Conservation (phyloP, 92 coral and sea anemone species). For the Siderastrea siderea region DNA sequence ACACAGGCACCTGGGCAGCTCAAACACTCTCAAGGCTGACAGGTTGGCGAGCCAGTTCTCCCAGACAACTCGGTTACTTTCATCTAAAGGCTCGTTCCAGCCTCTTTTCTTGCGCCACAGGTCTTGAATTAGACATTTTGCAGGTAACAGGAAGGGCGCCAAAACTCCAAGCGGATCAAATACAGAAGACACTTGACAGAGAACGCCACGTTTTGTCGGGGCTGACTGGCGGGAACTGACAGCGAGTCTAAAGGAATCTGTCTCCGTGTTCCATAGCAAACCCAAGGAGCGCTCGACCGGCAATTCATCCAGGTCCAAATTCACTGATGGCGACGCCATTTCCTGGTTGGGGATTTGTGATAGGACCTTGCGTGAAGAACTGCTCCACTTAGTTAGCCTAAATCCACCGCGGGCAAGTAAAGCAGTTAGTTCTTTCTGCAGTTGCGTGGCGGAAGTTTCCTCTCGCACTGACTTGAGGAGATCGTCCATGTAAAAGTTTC, state of each 20-base stretch:
- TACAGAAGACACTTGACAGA: slow-evolving; percentile 31
- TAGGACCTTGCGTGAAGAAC: slow-evolving; percentile 51
- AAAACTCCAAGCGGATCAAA: slow-evolving; percentile 63
- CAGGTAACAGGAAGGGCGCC: slow-evolving; percentile 55
- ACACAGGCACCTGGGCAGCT: slow-evolving; percentile 56
- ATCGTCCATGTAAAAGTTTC: slow-evolving; percentile 72
- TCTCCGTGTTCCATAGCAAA: slow-evolving; percentile 44
- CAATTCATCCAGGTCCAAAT: slow-evolving; percentile 19
- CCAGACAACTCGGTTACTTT: slow-evolving; percentile 62
- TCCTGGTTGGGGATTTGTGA: slow-evolving; percentile 45
- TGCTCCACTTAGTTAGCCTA: slow-evolving; percentile 53
- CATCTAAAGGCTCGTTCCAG: slow-evolving; percentile 47
- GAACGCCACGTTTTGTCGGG: slow-evolving; percentile 44
- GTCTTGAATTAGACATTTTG: slow-evolving; percentile 59
- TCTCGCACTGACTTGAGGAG: slow-evolving; percentile 60
- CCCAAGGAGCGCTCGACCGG: slow-evolving; percentile 55
- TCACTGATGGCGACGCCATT: no score
- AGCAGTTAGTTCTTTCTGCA: slow-evolving; percentile 41
- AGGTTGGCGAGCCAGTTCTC: slow-evolving; percentile 55
- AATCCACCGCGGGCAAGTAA: slow-evolving; percentile 40
- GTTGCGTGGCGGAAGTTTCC: slow-evolving; percentile 31
- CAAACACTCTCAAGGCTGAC: slow-evolving; percentile 29
- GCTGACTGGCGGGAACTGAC: slow-evolving; percentile 14
- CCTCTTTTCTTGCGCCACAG: slow-evolving; percentile 46
- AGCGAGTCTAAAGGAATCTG: no score